phyloP scores from a whole-genome alignment of 2,113 vertebrate genomes.

The Atractosteus spatula region DNA sequence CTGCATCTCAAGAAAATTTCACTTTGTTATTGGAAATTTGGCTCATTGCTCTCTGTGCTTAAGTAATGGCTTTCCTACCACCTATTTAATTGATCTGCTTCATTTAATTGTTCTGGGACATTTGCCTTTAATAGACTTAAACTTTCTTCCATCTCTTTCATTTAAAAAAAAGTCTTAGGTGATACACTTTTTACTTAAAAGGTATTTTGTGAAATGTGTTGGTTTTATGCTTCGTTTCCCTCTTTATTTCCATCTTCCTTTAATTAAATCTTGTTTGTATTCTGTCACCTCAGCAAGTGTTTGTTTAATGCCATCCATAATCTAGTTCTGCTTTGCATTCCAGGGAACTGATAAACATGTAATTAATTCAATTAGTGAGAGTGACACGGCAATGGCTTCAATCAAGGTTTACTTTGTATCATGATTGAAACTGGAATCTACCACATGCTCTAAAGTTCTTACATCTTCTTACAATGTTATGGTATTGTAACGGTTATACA shows the following conservation, averaged over 20 bases:
- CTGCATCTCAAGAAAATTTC: neutral
- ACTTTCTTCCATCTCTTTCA: too few relatives aligned
- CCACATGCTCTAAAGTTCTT: too few relatives aligned
- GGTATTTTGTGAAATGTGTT: neutral
- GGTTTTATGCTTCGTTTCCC: neutral
- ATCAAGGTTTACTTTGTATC: slow-evolving; percentile 27
- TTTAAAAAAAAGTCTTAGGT: too few relatives aligned
- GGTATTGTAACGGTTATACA: too few relatives aligned
- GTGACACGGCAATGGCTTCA: slow-evolving; percentile 26
- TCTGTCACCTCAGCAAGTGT: slow-evolving; percentile 12
- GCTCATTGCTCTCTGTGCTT: slow-evolving; percentile 1
- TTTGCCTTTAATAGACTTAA: too few relatives aligned
- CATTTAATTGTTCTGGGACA: too few relatives aligned
- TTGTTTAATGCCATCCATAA: slow-evolving; percentile 24
- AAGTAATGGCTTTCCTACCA: slow-evolving; percentile 2
- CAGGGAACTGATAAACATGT: slow-evolving; percentile 18
- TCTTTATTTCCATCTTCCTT: neutral
- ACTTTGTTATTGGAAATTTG: neutral
- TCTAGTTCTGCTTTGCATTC: slow-evolving; percentile 29
- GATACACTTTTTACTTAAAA: too few relatives aligned
- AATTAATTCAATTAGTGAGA: slow-evolving; percentile 36
- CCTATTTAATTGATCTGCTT: too few relatives aligned
- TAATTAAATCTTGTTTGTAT: too few relatives aligned
- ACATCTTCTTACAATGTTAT: too few relatives aligned
- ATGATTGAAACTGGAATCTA: slow-evolving; percentile 29